Conservation (phyloP, 2,113 vertebrate species). For the Myiopsitta monachus region DNA sequence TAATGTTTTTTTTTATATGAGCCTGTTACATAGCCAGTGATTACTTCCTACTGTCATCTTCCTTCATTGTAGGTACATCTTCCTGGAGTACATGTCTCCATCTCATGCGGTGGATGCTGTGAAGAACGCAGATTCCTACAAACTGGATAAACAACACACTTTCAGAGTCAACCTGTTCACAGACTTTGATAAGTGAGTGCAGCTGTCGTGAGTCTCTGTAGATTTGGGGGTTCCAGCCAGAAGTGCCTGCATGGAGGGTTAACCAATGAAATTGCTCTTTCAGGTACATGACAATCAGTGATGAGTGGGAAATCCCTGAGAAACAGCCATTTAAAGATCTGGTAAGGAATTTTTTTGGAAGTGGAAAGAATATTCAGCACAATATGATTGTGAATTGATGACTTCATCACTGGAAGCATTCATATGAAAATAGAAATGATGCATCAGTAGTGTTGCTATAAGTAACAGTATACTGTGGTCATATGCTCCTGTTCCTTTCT, state of each 20-base stretch:
- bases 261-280: background rate
- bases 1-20: background rate
- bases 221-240: background rate
- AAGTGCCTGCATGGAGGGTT: background rate
- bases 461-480: background rate
- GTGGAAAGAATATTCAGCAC: background rate
- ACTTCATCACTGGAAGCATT: background rate
- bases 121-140: constrained; percentile 96
- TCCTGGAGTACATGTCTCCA: constrained; percentile 92
- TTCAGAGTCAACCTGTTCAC: constrained; percentile 98
- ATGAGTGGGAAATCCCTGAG: constrained; percentile 96
- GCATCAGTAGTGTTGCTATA: background rate
- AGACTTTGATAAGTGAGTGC: constrained; percentile 94
- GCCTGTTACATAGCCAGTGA: accelerated
- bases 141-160: constrained; percentile 96
- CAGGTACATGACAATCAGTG: constrained; percentile 95
- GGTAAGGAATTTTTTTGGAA: constrained; percentile 73
- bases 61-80: constrained; percentile 84
- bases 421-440: background rate
- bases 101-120: constrained; percentile 91
- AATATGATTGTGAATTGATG: background rate
- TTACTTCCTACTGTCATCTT: background rate
- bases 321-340: constrained; percentile 98
- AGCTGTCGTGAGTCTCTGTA: accelerated
- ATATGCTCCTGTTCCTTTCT: accelerated